Base-by-base conservation (phyloP, 2,113 vertebrate genomes). In the Tychaedon coryphoeus region DNA sequence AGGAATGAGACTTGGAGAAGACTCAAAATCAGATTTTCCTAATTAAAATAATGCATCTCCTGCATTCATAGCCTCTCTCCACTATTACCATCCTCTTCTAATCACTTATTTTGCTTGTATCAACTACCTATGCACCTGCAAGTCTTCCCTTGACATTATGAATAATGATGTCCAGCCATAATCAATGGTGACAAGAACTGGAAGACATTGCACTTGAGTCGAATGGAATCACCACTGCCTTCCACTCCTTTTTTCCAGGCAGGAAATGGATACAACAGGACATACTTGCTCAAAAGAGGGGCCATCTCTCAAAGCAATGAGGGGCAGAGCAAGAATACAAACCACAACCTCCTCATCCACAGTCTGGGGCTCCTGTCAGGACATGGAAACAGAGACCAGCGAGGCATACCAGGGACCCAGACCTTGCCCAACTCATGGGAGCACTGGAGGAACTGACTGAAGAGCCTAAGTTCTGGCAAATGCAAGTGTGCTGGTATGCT, bases 401-500 rank as follows among this genome's bases (percentile, higher is more conserved):
- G 69, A 90, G 31, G 9, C 16, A 51, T 5, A 34, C 14, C 14
- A 23, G 6, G 8, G 38, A 57, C 6, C 26, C 33, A 61, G 14
- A 58, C 8, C 11, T 23, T 40, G 28, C 4, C 22, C 28, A 53
- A 26, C 10, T 20, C 45, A 56, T 0, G 1, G 42, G 15, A 75
- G 4, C 48, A 47, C 26, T 6, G 10, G 19, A 8, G 15, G 61
- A 86, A 69, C 50, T 12, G 29, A 18, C 15, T 1, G 0, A 83
- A 48, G 38, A 69, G 47, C 3, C 3, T 8, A 13, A 62, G 17
- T 23, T 61, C 72, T 86, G 50, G 56, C 26, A 77, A 80, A 71
- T 2, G 10, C 42, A 86, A 36, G 19, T 2, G 2, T 2, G 7
- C 23, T 28, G 18, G 4, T 15, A 34, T 9, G 19, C 33, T 56